These are phyloP conservation scores for Zaprionus gabonicus DNA, from an alignment of 1,140 invertebrate species.

Conservation along the genomic window DNA sequence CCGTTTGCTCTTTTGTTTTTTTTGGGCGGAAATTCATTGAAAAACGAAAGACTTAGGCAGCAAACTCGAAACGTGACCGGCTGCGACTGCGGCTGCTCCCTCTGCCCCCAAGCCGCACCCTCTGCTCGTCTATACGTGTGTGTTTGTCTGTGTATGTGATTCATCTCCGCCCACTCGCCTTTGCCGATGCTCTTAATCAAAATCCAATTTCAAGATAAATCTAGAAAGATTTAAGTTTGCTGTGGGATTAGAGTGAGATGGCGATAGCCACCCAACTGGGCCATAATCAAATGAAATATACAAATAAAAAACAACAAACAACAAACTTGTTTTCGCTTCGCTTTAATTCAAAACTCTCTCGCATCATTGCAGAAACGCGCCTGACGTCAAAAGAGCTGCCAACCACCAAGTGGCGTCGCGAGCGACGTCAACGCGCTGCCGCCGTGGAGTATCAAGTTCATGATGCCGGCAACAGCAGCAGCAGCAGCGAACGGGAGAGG, in stretches of 20 bases:
- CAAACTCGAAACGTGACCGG: slow-evolving; percentile 61
- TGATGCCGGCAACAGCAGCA: slow-evolving; percentile 40
- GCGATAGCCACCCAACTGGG: slow-evolving; percentile 4
- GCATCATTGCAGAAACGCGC: slow-evolving; percentile 72
- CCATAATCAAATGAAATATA: slow-evolving; percentile 47
- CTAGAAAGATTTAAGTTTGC: slow-evolving; percentile 26
- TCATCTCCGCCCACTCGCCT: slow-evolving; percentile 66
- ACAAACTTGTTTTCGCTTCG: slow-evolving; percentile 44
- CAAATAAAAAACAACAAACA: slow-evolving; percentile 1
- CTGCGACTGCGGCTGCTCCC: slow-evolving; percentile 14
- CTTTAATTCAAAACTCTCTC: slow-evolving; percentile 24
- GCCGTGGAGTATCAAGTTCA: slow-evolving; percentile 82
- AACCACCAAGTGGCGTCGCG: slow-evolving; percentile 88
- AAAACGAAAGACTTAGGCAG: slow-evolving; percentile 81
- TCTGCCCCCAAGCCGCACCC: slow-evolving; percentile 7
- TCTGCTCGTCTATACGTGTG: slow-evolving; percentile 31
- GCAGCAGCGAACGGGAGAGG: neutral
- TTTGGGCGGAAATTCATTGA: slow-evolving; percentile 76
- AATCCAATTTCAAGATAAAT: slow-evolving; percentile 56
- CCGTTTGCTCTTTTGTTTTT: slow-evolving; percentile 28
- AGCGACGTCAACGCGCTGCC: slow-evolving; percentile 85
- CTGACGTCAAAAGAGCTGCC: slow-evolving; percentile 86
- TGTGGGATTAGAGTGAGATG: slow-evolving; percentile 32
- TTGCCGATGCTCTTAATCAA: slow-evolving; percentile 55
- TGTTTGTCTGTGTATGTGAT: slow-evolving; percentile 42